These are phyloP conservation scores for Bambusicola thoracicus DNA, from an alignment of 2,113 vertebrate species.

Conservation along the genomic window DNA sequence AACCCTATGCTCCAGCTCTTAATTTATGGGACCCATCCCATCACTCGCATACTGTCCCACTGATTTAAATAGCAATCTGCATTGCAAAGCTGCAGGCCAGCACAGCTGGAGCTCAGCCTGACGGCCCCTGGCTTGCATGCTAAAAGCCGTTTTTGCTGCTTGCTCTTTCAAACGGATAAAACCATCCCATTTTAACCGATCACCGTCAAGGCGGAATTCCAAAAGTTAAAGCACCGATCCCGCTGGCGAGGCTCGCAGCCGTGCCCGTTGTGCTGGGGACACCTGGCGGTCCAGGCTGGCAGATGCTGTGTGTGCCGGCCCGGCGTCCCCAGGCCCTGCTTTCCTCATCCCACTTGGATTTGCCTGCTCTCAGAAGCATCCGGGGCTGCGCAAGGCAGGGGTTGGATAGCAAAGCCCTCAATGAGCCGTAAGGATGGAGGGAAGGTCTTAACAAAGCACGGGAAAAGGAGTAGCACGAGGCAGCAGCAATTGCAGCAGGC, in stretches of 20 bases:
- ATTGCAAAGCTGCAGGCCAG: not conserved
- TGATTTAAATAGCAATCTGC: not conserved
- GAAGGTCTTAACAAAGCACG: not conserved
- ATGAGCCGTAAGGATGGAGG: not conserved
- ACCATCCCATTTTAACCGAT: not conserved
- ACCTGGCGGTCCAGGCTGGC: slow-evolving; percentile 39
- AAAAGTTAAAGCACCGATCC: not conserved
- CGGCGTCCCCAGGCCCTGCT: not conserved
- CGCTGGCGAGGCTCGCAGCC: not conserved
- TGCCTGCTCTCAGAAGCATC: not conserved
- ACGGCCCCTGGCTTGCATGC: not conserved
- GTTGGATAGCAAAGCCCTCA: not conserved
- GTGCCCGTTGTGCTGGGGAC: slow-evolving; percentile 52
- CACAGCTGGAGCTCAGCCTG: not conserved
- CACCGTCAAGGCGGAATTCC: not conserved
- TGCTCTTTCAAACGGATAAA: not conserved
- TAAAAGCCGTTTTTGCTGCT: not conserved
- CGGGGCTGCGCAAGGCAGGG: not conserved
- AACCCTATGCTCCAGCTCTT: not conserved
- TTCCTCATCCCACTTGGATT: fast-evolving
- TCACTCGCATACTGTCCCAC: not conserved
- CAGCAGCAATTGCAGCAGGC: not conserved
- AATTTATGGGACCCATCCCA: not conserved
- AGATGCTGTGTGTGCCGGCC: not conserved
- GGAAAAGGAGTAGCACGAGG: not conserved